Conservation (phyloP, 2,797 vertebrate species). For the Danio albolineatus region DNA sequence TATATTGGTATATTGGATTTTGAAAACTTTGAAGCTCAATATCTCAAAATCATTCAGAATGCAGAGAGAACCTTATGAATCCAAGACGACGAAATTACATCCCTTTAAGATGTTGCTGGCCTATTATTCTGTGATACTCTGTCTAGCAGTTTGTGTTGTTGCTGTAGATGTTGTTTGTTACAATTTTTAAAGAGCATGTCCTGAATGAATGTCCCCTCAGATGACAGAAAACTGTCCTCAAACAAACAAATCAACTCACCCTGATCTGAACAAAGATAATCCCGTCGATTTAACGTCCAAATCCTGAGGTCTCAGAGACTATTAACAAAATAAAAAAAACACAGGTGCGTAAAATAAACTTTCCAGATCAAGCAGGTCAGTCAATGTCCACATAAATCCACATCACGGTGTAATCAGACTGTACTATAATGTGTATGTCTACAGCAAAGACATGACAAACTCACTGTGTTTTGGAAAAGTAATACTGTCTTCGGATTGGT, state of each 20-base stretch:
- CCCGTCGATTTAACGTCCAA: neutral
- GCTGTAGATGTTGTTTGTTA: too few species aligned
- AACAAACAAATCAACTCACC: slow-evolving; percentile 32
- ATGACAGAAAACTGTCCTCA: neutral
- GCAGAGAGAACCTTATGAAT: too few species aligned
- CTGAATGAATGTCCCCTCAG: neutral
- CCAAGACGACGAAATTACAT: too few species aligned
- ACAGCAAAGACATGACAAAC: neutral
- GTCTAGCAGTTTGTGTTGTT: too few species aligned
- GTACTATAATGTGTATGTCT: neutral
- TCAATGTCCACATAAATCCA: neutral
- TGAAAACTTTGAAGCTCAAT: too few species aligned
- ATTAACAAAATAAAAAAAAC: neutral
- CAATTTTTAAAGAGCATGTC: neutral
- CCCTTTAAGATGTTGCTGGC: too few species aligned
- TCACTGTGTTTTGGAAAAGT: slow-evolving; percentile 68
- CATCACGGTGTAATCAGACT: neutral
- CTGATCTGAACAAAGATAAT: slow-evolving; percentile 9
- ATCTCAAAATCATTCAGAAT: too few species aligned
- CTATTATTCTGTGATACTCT: neutral
- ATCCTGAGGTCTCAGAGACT: neutral
- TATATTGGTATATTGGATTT: too few species aligned
- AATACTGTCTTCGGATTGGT: slow-evolving; percentile 69
- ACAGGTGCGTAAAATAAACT: neutral
- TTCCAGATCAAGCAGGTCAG: neutral